Evolutionary conservation across 2,113 vertebrate genomes (phyloP).

Genomic region (Anhinga anhinga): DNA sequence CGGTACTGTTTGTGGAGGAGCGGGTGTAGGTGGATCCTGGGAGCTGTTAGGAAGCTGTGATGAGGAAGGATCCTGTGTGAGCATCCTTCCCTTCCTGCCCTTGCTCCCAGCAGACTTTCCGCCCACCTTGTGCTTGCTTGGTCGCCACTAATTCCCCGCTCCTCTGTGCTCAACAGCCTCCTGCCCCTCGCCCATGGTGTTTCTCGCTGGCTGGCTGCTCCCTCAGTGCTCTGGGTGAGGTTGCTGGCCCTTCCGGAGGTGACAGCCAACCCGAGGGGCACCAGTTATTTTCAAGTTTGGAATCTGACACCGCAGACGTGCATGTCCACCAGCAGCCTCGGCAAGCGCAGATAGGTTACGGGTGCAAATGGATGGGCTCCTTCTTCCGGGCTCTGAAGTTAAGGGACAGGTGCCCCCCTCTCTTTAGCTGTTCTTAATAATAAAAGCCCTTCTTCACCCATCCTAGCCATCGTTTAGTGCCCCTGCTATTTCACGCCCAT

Average conservation of each 20-base stretch:
- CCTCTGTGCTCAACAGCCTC: neutral
- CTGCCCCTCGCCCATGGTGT: fast-evolving
- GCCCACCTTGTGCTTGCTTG: fast-evolving
- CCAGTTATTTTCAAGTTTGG: neutral
- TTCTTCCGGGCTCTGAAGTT: neutral
- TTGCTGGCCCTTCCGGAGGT: neutral
- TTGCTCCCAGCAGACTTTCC: fast-evolving
- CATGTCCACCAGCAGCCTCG: neutral
- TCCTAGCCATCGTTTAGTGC: neutral
- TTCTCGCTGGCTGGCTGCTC: neutral
- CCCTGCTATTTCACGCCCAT: neutral
- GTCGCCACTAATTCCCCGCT: neutral
- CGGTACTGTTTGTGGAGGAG: neutral
- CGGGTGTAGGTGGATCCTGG: neutral
- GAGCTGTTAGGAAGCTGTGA: neutral
- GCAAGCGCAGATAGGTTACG: fast-evolving
- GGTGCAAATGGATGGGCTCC: neutral
- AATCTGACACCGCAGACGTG: neutral
- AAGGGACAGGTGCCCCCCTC: neutral
- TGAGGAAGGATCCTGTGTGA: neutral
- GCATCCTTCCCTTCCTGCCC: neutral
- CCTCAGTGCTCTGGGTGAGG: neutral
- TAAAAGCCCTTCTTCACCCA: neutral
- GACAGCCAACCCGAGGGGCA: fast-evolving
- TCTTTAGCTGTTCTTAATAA: neutral